These are phyloP conservation scores for Vanacampus margaritifer DNA, from an alignment of 2,113 vertebrate genomes.

Conservation along the genomic window DNA sequence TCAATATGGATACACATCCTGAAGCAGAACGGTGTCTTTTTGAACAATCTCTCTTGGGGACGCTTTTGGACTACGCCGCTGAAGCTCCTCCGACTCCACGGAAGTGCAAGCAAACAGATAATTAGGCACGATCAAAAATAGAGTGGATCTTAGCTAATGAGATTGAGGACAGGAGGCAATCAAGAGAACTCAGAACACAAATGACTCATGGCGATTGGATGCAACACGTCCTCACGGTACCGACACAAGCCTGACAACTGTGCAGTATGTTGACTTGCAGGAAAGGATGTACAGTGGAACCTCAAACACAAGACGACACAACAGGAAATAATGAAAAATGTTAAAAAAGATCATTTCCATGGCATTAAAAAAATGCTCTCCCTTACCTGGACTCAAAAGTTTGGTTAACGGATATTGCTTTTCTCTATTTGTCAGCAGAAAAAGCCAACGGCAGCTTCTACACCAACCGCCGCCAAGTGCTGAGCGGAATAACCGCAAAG, in stretches of 20 bases:
- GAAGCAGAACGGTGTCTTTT: background rate
- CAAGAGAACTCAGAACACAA: constrained; percentile 44
- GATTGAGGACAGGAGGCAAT: constrained; percentile 43
- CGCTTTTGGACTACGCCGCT: constrained; percentile 11
- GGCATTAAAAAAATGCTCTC: no score
- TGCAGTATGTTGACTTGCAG: background rate
- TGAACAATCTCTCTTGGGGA: background rate
- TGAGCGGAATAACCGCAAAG: constrained; percentile 81
- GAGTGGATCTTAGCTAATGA: constrained; percentile 46
- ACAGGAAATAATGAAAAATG: no score
- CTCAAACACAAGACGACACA: background rate
- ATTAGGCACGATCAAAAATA: constrained; percentile 53
- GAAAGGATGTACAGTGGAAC: background rate
- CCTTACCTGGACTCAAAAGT: no score
- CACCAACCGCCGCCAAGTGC: constrained; percentile 79
- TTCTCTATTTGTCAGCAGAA: constrained; percentile 75
- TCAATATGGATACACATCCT: background rate
- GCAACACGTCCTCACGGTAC: background rate
- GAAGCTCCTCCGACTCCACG: constrained; percentile 35
- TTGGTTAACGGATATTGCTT: background rate
- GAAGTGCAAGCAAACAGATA: constrained; percentile 45
- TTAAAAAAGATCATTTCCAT: no score
- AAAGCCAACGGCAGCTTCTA: constrained; percentile 91
- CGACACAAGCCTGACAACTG: background rate
- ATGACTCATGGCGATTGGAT: constrained; percentile 21